Base-by-base conservation (phyloP, 2,888 invertebrate species). In the Nomada ferruginata region DNA sequence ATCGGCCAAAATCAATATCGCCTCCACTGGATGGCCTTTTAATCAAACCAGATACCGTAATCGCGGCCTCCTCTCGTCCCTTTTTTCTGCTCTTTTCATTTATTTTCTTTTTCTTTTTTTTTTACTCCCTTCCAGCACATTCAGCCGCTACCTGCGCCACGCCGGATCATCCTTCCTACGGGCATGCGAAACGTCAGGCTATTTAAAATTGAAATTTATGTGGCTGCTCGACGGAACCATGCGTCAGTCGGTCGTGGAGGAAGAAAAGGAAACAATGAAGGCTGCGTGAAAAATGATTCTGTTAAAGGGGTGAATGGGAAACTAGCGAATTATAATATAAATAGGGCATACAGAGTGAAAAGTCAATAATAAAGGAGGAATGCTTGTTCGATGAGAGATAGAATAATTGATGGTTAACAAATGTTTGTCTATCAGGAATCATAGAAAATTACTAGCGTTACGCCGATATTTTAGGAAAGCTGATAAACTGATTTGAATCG, bases 201-300 rank as follows among this genome's bases (percentile, higher is more conserved):
- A 74, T 79, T 84, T 84, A 70, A 83, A 83, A 87, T 86, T 73
- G 83, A 80, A 87, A 86, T 87, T 86, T 85, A 87, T 78, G 85
- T 78, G 77, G 50, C 50, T 18, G 68, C 68, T 44, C 55, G 42
- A 57, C 53, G 68, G 42, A 69, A 68, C 68, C 57, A 23, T n/a
- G 36, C 59, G 44, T 47, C 9, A 20, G 5, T 47, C 29, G 47
- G 68, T 50, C 59, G 61, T 52, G 47, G 20, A n/a, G 66, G 44
- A 63, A 55, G 68, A 69, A 2, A 13, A 42, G 9, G 44, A 11
- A 47, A 36, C 44, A n/a, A n/a, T 65, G 57, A 44, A 61, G 52
- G n/a, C 26, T 47, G 50, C 63, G 64, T 50, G 66, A 82, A 76
- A 81, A 86, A 84, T 76, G 76, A 79, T 66, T 55, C 60, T 47